Evolutionary conservation across 1,140 invertebrate species (phyloP), one percentile per base, ranked within the genome.

Genomic region (Coptotermes formosanus): DNA sequence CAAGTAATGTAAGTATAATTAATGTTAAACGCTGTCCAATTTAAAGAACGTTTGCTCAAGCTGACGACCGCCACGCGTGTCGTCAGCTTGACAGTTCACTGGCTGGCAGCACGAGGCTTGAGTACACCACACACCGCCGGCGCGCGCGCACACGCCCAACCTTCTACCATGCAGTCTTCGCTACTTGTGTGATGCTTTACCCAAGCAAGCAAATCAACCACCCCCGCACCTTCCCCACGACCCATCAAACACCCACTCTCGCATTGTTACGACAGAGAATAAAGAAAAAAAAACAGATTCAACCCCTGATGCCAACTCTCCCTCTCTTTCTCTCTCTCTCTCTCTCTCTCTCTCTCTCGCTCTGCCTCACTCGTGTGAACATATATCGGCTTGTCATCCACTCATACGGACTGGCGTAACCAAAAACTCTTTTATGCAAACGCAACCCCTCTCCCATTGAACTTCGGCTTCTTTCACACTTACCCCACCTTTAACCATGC

Each of bases 361-460:
- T n/a, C n/a, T n/a, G n/a, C n/a, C n/a, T 30, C n/a, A 30, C 64
- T 75, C 14, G 9, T 1, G n/a, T 75, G 64, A 75, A 75, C 14
- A 55, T 21, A 55, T 55, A 30, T 30, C 64, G n/a, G 25, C 64
- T 9, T 25, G 64, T 75, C 25, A 75, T 30, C 52, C 45, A 84
- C 83, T 52, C 21, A 7, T 21, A 43, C 0, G 38, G 38, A 44
- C 16, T n/a, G 25, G 59, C 85, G 81, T 82, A 86, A 86, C 85
- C 52, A 82, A 85, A 23, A 86, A 86, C 85, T 86, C 85, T 59
- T 86, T 86, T 48, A 86, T 83, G 85, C 81, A 82, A 86, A 82
- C 81, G 69, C 85, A 16, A 30, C 85, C 32, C 32, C 64, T 85
- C 32, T 43, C 48, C 44, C 45, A 52, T 52, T 55, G 23, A 44